phyloP scores from a whole-genome alignment of 2,113 vertebrate species.

The Phainopepla nitens region DNA sequence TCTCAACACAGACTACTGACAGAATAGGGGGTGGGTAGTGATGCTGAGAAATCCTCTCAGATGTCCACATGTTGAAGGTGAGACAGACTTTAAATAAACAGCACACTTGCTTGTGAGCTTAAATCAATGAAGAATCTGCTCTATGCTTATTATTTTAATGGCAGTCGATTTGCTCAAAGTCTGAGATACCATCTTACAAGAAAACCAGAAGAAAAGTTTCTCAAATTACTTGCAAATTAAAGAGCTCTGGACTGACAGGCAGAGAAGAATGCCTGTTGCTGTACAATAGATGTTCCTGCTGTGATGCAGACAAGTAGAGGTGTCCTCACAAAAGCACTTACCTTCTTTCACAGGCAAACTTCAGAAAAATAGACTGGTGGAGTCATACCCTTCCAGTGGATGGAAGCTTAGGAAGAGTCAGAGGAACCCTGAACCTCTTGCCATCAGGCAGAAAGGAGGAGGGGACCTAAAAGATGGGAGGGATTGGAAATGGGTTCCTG shows the following conservation, averaged over 20 bases:
- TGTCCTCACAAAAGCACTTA: not conserved
- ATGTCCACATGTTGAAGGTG: not conserved
- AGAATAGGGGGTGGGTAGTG: not conserved
- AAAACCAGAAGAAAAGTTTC: not conserved
- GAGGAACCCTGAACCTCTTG: not conserved
- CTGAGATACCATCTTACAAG: not conserved
- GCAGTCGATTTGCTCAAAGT: not conserved
- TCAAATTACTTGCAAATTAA: not conserved
- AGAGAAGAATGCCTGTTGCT: not conserved
- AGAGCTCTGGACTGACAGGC: not conserved
- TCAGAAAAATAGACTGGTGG: not conserved
- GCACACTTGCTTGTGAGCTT: not conserved
- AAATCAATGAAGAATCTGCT: not conserved
- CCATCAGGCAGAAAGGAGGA: not conserved
- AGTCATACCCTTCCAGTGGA: not conserved
- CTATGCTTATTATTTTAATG: not conserved
- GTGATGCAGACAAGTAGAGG: not conserved
- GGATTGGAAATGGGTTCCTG: not conserved
- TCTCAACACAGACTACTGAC: not conserved
- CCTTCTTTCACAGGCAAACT: not conserved
- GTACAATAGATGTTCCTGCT: accelerated
- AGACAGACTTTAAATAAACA: not conserved
- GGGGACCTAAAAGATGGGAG: not conserved
- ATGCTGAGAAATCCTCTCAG: not conserved
- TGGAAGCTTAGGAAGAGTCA: not conserved